Base-by-base conservation (phyloP, 2,797 vertebrate species). In the Tapirus indicus region DNA sequence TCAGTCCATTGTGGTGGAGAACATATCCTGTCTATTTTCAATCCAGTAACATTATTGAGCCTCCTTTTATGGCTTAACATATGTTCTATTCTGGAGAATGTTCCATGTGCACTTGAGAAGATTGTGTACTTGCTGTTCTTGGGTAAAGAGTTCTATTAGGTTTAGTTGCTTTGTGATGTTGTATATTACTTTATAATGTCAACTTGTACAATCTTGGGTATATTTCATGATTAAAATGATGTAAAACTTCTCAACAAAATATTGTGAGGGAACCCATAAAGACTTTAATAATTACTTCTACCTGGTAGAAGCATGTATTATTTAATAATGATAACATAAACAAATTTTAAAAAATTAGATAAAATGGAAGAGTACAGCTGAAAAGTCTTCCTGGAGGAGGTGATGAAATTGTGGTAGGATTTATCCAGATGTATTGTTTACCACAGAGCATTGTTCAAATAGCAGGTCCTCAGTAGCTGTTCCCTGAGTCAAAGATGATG, bases 261-360 rank as follows among this genome's bases (percentile, higher is more conserved):
- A 52, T 84, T 90, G 0, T 69, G n/a, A 85, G n/a, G 62, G 68
- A 94, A 62, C 20, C 17, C 6, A 60, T 60, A 56, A 83, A 62
- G 7, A 74, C 77, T 91, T 95, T 75, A 96, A 85, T 58, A 86
- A 77, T 91, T 79, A 85, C n/a, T 91, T 94, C 35, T 85, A 29
- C 10, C 13, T 86, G 25, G 49, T 85, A 32, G 11, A 23, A 79
- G 35, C 1, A 25, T 35, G 18, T 49, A 35, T 84, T 84, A 80
- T 60, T 44, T 92, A 91, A 82, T 80, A 87, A 12, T 74, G 47
- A 68, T 27, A 90, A 94, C 91, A 82, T 62, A 88, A 95, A 87
- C 74, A 88, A 88, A 69, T 83, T 85, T 44, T 64, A 92, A 58
- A 27, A 38, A 75, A 66, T 88, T 38, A 56, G 44, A 60, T 38